Evolutionary conservation across 2,888 invertebrate genomes (phyloP), one percentile per base, ranked within the genome.

Genomic region (Sclerodermus sp.): DNA sequence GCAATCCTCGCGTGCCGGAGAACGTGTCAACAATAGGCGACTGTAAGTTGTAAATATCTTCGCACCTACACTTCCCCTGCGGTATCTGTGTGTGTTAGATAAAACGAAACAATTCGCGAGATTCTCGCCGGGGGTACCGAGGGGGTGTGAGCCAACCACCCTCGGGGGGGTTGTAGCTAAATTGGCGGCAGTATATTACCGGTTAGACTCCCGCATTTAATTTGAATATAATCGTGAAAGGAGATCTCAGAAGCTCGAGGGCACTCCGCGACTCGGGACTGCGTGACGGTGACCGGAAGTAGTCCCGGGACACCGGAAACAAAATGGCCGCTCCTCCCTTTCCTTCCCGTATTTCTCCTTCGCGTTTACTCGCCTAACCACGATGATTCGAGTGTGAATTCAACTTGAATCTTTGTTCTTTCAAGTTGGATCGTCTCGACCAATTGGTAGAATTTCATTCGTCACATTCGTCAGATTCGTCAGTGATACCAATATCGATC

Each of bases 111-210:
- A 36, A 36, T 51, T 45, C 43, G 44, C 31, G n/a, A 48, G 38
- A 38, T 47, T 55, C 55, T 54, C 51, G 42, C 40, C 34, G 42
- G 45, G 43, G 49, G 47, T 32, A 48, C 49, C 53, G 53, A 45
- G 38, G 48, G 51, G 38, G 34, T 34, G 12, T 34, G 64, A 65
- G 67, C 65, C 67, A 67, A 68, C 66, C 70, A 71, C 65, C 67
- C 74, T 65, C 70, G 49, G 56, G 76, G 71, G 73, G 69, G 70
- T 73, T 69, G 76, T 73, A 72, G 75, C 71, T 76, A 77, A 77
- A 77, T 77, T 77, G 77, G 73, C 68, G 74, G 74, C 73, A 71
- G 76, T 77, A 77, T 77, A 77, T 77, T 76, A 76, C 75, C 71
- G 72, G 71, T 71, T 62, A 63, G 71, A 71, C 67, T 70, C 67